Conservation (phyloP, 2,113 vertebrate species). For the Gasterosteus aculeatus region DNA sequence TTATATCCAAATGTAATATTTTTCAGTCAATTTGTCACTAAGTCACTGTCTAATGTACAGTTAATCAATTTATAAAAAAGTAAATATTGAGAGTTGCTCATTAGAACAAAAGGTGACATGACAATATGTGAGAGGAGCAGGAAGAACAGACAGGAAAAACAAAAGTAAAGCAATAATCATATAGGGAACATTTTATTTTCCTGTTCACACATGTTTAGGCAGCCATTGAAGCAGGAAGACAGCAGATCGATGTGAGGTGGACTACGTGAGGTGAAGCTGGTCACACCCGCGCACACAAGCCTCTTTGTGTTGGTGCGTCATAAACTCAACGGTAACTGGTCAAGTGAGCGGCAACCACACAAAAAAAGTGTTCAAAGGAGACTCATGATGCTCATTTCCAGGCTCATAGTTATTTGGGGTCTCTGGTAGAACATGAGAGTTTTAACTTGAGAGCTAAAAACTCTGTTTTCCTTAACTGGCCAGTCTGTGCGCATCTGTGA, state of each 20-base stretch:
- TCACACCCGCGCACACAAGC: slow-evolving; percentile 47
- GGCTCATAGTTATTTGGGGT: background rate
- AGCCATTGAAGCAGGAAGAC: background rate
- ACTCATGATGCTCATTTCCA: background rate
- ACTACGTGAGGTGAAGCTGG: slow-evolving; percentile 46
- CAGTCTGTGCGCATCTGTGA: background rate
- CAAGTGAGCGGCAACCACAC: background rate
- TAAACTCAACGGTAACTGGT: slow-evolving; percentile 30
- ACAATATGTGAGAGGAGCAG: background rate
- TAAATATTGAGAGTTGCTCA: background rate
- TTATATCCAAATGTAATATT: background rate
- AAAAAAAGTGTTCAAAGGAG: background rate
- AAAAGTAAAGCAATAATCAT: background rate
- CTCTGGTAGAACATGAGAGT: background rate
- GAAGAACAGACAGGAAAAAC: background rate
- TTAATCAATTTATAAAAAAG: background rate
- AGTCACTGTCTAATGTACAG: background rate
- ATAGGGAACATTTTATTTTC: background rate
- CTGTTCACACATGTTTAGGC: background rate
- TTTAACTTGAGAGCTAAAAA: background rate
- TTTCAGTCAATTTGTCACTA: slow-evolving; percentile 19
- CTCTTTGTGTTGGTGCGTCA: slow-evolving; percentile 54
- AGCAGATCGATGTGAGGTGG: slow-evolving; percentile 12
- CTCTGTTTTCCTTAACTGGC: background rate
- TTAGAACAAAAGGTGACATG: background rate